Evolutionary conservation across 2,113 vertebrate genomes (phyloP).

Genomic region (Phylloscopus whistleri): DNA sequence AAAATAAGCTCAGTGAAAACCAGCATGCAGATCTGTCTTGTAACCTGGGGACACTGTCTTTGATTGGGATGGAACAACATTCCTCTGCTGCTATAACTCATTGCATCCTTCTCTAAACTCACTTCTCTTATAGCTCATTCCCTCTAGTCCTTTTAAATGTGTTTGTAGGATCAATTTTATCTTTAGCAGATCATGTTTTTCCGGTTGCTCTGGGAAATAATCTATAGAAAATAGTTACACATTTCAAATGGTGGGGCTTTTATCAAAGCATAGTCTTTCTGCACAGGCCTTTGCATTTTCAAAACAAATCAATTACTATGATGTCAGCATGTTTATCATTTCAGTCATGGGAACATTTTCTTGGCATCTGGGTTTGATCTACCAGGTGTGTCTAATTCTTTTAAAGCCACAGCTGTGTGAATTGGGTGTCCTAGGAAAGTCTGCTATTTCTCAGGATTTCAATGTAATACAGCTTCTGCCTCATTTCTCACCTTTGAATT

Average conservation of each 20-base stretch:
- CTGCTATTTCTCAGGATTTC: neutral
- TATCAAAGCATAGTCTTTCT: constrained; percentile 57
- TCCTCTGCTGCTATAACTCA: constrained; percentile 5
- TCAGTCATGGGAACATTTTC: constrained; percentile 69
- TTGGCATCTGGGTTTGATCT: constrained; percentile 58
- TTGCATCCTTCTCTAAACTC: constrained; percentile 21
- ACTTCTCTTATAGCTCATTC: neutral
- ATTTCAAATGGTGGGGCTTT: constrained; percentile 48
- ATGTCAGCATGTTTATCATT: constrained; percentile 67
- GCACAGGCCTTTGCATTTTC: constrained; percentile 42
- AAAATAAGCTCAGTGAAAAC: neutral
- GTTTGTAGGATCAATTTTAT: constrained; percentile 11
- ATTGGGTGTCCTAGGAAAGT: constrained; percentile 38
- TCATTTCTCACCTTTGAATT: constrained; percentile 62
- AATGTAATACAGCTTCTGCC: neutral
- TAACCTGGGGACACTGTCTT: neutral
- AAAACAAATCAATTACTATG: constrained; percentile 60
- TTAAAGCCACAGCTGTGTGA: constrained; percentile 59
- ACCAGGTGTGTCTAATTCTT: constrained; percentile 70
- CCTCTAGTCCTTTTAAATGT: neutral
- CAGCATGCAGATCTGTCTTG: neutral
- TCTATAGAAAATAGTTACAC: constrained; percentile 39
- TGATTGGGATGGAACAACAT: neutral
- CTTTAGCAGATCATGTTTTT: constrained; percentile 50
- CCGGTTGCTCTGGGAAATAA: constrained; percentile 49